Conservation (phyloP, 2,113 vertebrate genomes). For the Anguilla rostrata region DNA sequence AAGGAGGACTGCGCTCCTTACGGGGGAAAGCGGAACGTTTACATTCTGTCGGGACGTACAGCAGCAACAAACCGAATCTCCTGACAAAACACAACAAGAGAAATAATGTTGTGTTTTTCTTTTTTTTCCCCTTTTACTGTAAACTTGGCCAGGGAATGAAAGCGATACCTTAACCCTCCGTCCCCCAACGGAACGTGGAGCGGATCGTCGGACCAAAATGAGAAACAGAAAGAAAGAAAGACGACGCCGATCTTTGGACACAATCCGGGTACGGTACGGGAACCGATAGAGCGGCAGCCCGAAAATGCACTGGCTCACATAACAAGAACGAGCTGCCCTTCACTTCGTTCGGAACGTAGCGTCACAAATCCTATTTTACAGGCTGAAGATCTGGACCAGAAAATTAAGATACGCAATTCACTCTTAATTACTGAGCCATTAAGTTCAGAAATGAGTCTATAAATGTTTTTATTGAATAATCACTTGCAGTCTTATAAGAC, state of each 20-base stretch:
- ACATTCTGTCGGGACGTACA: background rate
- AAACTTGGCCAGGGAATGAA: background rate
- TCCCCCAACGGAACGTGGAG: background rate
- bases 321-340: background rate
- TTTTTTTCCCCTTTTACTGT: background rate
- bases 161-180: background rate
- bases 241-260: background rate
- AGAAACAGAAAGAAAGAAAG: background rate
- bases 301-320: background rate
- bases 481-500: background rate
- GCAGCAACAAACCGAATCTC: background rate
- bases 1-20: background rate
- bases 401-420: background rate
- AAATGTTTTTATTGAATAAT: constrained; percentile 2
- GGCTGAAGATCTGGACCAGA: constrained; percentile 40
- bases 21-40: background rate
- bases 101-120: background rate
- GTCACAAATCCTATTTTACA: constrained; percentile 8
- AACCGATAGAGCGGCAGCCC: background rate
- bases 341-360: background rate
- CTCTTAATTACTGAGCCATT: constrained; percentile 1
- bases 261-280: background rate
- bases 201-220: background rate
- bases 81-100: background rate
- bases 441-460: constrained; percentile 8